phyloP scores from a whole-genome alignment of 2,888 invertebrate species.

The Rotaria macrura region DNA sequence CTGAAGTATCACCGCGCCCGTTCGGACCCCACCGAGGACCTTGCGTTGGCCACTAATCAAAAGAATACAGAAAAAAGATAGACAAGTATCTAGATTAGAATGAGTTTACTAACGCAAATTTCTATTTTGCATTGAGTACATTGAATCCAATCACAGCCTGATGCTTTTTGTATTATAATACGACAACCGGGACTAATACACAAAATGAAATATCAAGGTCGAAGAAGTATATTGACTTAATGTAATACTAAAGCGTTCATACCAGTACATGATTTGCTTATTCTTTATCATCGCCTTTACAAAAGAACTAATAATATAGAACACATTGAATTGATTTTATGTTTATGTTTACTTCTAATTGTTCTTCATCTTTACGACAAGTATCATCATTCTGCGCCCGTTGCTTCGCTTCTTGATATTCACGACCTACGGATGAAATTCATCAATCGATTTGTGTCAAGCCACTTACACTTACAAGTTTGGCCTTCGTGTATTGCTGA shows the following conservation, averaged over 20 bases:
- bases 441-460: neutral
- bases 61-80: neutral
- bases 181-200: constrained; percentile 64
- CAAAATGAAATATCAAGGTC: constrained; percentile 43
- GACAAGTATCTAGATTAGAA: too few species aligned
- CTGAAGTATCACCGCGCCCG: constrained; percentile 70
- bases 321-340: constrained; percentile 29
- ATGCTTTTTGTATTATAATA: constrained; percentile 74
- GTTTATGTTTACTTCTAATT: constrained; percentile 58
- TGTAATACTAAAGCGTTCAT: neutral
- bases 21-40: constrained; percentile 61
- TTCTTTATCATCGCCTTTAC: constrained; percentile 62
- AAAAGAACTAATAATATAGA: neutral
- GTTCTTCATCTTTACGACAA: constrained; percentile 63
- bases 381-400: constrained; percentile 60
- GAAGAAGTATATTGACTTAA: neutral
- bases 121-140: constrained; percentile 84
- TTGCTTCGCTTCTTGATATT: constrained; percentile 62
- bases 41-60: neutral
- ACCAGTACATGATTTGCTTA: constrained; percentile 66
- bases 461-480: constrained; percentile 58
- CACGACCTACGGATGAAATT: constrained; percentile 38
- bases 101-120: constrained; percentile 54
- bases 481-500: constrained; percentile 70
- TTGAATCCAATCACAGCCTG: constrained; percentile 83